phyloP scores from a whole-genome alignment of 2,797 vertebrate species.

The Phrynocephalus forsythii region DNA sequence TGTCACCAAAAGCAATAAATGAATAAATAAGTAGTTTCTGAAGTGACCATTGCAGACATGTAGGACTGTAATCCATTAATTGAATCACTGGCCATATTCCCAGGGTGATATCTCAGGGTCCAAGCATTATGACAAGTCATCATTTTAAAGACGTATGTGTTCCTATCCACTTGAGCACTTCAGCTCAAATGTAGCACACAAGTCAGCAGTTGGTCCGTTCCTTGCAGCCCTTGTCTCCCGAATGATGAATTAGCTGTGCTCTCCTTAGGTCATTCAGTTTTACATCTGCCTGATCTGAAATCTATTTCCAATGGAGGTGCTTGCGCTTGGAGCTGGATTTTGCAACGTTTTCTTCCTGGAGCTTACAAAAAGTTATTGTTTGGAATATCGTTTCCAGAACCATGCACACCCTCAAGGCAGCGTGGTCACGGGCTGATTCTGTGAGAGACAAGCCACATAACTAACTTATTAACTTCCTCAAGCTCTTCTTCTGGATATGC shows the following conservation, averaged over 20 bases:
- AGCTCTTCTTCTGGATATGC: background rate
- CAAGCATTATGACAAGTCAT: constrained; percentile 11
- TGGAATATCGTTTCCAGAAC: too few relatives aligned
- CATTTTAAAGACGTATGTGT: background rate
- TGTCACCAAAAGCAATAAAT: constrained; percentile 8
- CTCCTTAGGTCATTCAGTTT: background rate
- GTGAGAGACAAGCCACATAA: too few relatives aligned
- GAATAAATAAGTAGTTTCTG: constrained; percentile 1
- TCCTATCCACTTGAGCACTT: constrained; percentile 14
- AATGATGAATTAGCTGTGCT: background rate
- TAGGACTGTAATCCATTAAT: constrained; percentile 24
- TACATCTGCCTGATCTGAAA: accelerated
- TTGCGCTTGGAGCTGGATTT: background rate
- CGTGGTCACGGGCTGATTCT: too few relatives aligned
- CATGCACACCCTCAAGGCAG: too few relatives aligned
- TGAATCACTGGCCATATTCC: constrained; percentile 47
- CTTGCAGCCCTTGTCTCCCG: background rate
- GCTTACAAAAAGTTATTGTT: too few relatives aligned
- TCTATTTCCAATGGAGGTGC: accelerated
- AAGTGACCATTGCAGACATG: background rate
- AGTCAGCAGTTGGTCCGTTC: constrained; percentile 25
- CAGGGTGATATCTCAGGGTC: constrained; percentile 15
- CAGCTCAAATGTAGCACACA: background rate
- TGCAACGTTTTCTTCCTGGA: background rate
- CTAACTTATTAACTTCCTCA: background rate